These are phyloP conservation scores for Drosophila hamatofila DNA, from an alignment of 2,888 invertebrate species.

Conservation along the genomic window DNA sequence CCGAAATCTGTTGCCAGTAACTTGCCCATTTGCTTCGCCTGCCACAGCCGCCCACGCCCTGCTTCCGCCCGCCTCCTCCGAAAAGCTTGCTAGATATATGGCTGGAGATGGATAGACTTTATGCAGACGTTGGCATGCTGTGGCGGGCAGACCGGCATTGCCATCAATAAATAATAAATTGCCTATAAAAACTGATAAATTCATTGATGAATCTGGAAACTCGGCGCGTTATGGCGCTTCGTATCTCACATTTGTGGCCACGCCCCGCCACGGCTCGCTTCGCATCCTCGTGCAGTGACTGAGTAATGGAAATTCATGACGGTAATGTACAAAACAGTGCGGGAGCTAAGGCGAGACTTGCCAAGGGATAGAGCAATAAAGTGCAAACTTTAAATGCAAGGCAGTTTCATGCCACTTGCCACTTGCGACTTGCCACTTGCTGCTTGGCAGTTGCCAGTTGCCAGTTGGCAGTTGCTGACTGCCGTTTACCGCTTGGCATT, in stretches of 20 bases:
- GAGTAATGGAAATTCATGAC: conserved; percentile 75
- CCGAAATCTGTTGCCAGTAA: conserved; percentile 61
- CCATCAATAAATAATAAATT: conserved; percentile 79
- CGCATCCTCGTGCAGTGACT: conserved; percentile 29
- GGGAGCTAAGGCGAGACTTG: background rate
- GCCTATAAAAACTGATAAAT: conserved; percentile 80
- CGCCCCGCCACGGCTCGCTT: background rate
- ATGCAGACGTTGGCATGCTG: conserved; percentile 30
- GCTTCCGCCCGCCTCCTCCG: background rate
- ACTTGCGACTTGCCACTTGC: conserved; percentile 32
- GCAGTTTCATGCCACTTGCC: conserved; percentile 43
- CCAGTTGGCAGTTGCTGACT: conserved; percentile 23
- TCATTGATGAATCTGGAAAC: conserved; percentile 70
- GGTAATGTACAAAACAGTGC: conserved; percentile 26
- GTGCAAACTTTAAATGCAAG: conserved; percentile 41
- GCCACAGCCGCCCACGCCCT: conserved; percentile 3
- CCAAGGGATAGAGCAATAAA: background rate
- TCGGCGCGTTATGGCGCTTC: conserved; percentile 35
- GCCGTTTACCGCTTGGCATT: conserved; percentile 9
- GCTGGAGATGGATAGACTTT: conserved; percentile 40
- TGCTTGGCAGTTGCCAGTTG: conserved; percentile 13
- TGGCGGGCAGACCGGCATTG: conserved; percentile 22
- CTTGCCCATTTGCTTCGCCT: conserved; percentile 23
- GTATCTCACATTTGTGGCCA: conserved; percentile 46
- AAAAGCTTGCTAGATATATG: conserved; percentile 30